phyloP scores from a whole-genome alignment of 1,140 invertebrate genomes.

The Hesperophylax magnus region DNA sequence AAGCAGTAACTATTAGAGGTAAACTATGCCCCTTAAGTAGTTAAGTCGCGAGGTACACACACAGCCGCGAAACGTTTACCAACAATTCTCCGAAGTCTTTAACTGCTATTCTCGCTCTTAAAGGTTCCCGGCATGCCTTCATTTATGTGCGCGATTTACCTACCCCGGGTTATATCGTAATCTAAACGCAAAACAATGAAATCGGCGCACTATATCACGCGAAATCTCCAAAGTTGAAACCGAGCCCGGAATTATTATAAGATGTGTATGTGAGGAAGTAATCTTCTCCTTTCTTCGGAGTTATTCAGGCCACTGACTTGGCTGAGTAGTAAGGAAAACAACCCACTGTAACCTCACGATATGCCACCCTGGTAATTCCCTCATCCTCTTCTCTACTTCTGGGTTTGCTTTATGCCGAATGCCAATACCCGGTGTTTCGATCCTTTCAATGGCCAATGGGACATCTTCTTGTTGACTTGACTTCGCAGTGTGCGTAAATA shows the following conservation, averaged over 20 bases:
- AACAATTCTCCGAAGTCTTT: conserved; percentile 52
- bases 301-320: conserved; percentile 32
- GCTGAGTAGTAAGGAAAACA: conserved; percentile 27
- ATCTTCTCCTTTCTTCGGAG: conserved; percentile 38
- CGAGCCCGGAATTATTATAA: conserved; percentile 52
- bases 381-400: background rate
- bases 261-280: conserved; percentile 34
- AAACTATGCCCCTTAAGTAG: conserved; percentile 58
- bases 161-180: conserved; percentile 56
- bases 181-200: conserved; percentile 59
- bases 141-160: conserved; percentile 49
- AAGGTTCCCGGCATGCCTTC: conserved; percentile 42
- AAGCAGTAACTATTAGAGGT: conserved; percentile 58
- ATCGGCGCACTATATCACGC: conserved; percentile 57
- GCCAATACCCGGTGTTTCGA: conserved; percentile 37
- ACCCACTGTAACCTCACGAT: conserved; percentile 28
- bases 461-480: too few species aligned
- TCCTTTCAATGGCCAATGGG: background rate
- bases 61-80: conserved; percentile 37
- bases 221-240: conserved; percentile 57
- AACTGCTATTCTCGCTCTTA: conserved; percentile 50
- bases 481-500: conserved; percentile 19
- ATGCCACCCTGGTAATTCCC: background rate
- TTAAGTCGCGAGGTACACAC: conserved; percentile 55
- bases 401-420: conserved; percentile 34